Conservation (phyloP, 2,888 invertebrate genomes). For the Trichogramma dendrolimi region DNA sequence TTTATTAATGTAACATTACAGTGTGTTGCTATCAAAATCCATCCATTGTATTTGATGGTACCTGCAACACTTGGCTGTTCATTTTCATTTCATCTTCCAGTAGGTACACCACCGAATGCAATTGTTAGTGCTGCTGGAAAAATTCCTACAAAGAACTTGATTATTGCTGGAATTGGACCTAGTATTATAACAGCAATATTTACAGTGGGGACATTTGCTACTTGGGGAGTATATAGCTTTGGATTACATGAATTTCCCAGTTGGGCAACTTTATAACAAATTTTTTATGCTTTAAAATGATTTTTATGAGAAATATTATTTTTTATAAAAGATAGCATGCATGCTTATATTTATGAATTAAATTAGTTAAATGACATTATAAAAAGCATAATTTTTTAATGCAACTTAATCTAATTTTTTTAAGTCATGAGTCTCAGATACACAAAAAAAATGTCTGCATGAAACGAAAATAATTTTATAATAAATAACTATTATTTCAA, state of each 20-base stretch:
- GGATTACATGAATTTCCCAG: constrained; percentile 60
- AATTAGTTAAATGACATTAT: too few species aligned
- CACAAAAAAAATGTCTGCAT: too few species aligned
- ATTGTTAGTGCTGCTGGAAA: constrained; percentile 82
- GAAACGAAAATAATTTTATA: too few species aligned
- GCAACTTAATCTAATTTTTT: too few species aligned
- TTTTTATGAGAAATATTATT: background rate
- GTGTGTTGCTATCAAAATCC: constrained; percentile 68
- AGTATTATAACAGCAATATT: constrained; percentile 70
- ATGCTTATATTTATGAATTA: too few species aligned
- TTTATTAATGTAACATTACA: constrained; percentile 44
- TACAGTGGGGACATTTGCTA: constrained; percentile 69
- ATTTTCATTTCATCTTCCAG: constrained; percentile 90
- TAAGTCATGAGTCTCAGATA: too few species aligned
- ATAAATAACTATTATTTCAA: too few species aligned
- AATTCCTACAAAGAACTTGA: constrained; percentile 76
- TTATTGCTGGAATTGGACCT: constrained; percentile 74
- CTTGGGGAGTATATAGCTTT: constrained; percentile 70
- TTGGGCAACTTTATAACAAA: constrained; percentile 54
- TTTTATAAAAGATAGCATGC: background rate
- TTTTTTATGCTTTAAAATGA: background rate
- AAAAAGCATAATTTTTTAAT: too few species aligned
- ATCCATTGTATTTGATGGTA: constrained; percentile 86
- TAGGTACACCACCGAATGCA: constrained; percentile 93
- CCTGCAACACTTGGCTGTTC: constrained; percentile 86